These are phyloP conservation scores for Zelleria hepariella DNA, from an alignment of 2,888 invertebrate species.

Conservation along the genomic window DNA sequence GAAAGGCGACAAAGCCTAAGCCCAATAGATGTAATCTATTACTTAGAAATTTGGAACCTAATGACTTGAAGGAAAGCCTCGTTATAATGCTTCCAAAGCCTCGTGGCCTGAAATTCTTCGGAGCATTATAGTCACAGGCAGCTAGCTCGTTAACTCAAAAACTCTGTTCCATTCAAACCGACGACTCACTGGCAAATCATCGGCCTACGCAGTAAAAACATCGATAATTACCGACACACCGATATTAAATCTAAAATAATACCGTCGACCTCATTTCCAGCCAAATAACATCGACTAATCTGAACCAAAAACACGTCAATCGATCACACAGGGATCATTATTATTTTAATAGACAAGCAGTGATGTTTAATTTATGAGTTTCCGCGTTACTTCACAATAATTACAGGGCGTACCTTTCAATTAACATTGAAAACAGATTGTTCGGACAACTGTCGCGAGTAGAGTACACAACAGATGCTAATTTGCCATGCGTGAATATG, in stretches of 20 bases:
- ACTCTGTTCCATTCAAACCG: not conserved
- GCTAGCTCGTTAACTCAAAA: not conserved
- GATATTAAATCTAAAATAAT: not conserved
- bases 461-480: not conserved
- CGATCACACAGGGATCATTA: not conserved
- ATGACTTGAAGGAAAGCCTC: too few relatives aligned
- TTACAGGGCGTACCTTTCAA: not conserved
- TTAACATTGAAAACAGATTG: not conserved
- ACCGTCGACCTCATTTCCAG: not conserved
- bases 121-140: not conserved
- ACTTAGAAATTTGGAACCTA: too few relatives aligned
- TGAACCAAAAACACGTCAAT: not conserved
- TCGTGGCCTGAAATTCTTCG: too few relatives aligned
- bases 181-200: not conserved
- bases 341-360: not conserved
- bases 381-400: not conserved
- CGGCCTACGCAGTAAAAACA: not conserved
- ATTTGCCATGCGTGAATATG: not conserved
- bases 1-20: too few relatives aligned
- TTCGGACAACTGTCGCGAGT: not conserved
- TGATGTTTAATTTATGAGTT: conserved; percentile 3
- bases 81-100: too few relatives aligned
- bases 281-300: not conserved
- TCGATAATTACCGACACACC: not conserved
- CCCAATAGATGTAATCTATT: too few relatives aligned